A percentile compares a stretch with the other conserved stretches of the same genome.
phyloP scores from a whole-genome alignment of 1,140 invertebrate species.

The Meloidogyne hapla region DNA sequence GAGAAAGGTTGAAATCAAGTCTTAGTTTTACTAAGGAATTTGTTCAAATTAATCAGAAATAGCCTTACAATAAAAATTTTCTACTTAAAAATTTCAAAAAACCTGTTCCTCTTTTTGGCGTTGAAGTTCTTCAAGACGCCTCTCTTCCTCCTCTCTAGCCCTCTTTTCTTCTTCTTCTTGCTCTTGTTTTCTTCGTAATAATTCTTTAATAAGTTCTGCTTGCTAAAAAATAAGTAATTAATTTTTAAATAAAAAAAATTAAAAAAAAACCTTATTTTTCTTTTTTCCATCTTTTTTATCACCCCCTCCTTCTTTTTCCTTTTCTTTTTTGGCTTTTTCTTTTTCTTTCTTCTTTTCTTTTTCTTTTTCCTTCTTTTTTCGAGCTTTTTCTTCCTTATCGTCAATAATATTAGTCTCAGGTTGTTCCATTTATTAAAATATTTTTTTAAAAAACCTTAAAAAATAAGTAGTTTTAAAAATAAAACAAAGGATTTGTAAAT shows the following conservation, averaged over 20 bases:
- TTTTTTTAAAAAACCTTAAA: too few species aligned
- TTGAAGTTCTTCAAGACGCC: slow-evolving; percentile 27
- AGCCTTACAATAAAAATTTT: too few species aligned
- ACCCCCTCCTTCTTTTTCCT: slow-evolving; percentile 40
- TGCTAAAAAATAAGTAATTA: slow-evolving; percentile 7
- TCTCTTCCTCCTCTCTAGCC: slow-evolving; percentile 42
- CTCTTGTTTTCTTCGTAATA: slow-evolving; percentile 38
- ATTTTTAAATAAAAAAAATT: background rate
- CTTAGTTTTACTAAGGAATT: too few species aligned
- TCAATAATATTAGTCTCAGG: background rate
- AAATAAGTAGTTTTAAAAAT: too few species aligned
- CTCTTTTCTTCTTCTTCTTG: slow-evolving; percentile 41
- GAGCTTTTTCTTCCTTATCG: slow-evolving; percentile 18
- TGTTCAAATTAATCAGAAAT: too few species aligned
- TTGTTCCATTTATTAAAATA: background rate
- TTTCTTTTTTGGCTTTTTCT: slow-evolving; percentile 72
- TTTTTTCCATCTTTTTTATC: slow-evolving; percentile 49
- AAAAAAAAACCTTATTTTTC: slow-evolving; percentile 40
- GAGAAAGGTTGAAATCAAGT: too few species aligned
- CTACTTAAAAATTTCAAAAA: background rate
- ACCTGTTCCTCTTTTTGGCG: slow-evolving; percentile 42
- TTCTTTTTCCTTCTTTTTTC: slow-evolving; percentile 71
- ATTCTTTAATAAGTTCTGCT: slow-evolving; percentile 44
- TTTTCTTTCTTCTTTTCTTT: slow-evolving; percentile 75
- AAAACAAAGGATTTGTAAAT: too few species aligned